phyloP scores from a whole-genome alignment of 2,797 vertebrate species.

The Micrastur ruficollis region DNA sequence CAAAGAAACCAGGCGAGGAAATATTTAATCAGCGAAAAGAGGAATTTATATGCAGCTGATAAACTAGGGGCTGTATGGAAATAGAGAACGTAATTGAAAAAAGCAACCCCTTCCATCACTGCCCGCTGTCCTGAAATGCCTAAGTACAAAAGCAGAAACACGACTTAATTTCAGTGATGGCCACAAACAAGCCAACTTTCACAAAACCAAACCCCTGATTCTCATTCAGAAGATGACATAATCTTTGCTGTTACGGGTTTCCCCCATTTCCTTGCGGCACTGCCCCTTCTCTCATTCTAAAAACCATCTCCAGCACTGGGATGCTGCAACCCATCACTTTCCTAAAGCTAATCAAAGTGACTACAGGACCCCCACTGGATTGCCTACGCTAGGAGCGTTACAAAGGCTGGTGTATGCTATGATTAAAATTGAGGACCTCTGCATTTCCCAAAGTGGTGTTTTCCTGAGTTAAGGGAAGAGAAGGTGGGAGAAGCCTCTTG shows the following conservation, averaged over 20 bases:
- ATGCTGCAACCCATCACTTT: not conserved
- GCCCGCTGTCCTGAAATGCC: not conserved
- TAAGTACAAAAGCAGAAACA: not conserved
- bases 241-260: not conserved
- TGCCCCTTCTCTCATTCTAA: not conserved
- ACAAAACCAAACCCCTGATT: not conserved
- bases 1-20: not conserved
- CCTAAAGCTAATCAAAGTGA: not conserved
- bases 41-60: not conserved
- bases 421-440: not conserved
- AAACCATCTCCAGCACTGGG: not conserved
- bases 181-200: not conserved
- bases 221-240: not conserved
- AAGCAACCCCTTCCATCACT: not conserved
- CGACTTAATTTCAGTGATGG: not conserved
- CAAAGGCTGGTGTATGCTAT: not conserved
- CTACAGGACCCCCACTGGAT: not conserved
- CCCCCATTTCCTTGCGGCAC: not conserved
- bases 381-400: not conserved
- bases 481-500: not conserved
- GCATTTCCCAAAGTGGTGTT: not conserved
- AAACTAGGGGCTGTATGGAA: not conserved
- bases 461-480: not conserved
- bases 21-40: slow-evolving; percentile 29
- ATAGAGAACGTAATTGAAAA: not conserved